These are phyloP conservation scores for Hylyphantes graminicola DNA, from an alignment of 1,140 invertebrate species.

Conservation along the genomic window DNA sequence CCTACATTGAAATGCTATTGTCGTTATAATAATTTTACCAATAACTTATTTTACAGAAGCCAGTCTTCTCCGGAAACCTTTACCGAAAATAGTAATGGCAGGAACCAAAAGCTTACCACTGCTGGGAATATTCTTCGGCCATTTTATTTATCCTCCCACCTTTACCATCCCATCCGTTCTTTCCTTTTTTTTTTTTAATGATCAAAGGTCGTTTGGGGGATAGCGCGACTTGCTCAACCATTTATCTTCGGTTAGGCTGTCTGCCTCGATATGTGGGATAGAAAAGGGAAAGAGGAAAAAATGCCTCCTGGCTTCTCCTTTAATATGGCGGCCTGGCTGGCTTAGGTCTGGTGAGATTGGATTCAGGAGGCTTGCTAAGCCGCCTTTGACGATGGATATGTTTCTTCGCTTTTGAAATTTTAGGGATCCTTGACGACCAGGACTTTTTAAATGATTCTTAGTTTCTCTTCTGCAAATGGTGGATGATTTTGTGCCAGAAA, in stretches of 20 bases:
- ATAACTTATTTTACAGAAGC: not conserved
- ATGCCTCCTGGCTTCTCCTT: slow-evolving; percentile 15
- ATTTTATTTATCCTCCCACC: slow-evolving; percentile 25
- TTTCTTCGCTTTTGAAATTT: slow-evolving; percentile 42
- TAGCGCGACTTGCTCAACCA: slow-evolving; percentile 39
- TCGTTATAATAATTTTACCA: not conserved
- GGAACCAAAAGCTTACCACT: slow-evolving; percentile 14
- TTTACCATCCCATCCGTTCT: not conserved
- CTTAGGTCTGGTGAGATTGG: slow-evolving; percentile 26
- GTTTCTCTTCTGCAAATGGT: too few species aligned
- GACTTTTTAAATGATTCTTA: not conserved
- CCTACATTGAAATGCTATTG: not conserved
- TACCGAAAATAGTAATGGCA: not conserved
- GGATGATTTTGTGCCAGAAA: too few species aligned
- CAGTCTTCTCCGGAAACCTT: slow-evolving; percentile 1
- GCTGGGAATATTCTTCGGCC: slow-evolving; percentile 11
- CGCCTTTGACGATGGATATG: slow-evolving; percentile 14
- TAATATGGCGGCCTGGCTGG: slow-evolving; percentile 1
- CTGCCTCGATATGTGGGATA: slow-evolving; percentile 28
- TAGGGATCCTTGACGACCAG: slow-evolving; percentile 3
- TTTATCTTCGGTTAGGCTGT: slow-evolving; percentile 34
- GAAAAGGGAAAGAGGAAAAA: not conserved
- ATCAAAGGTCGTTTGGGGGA: slow-evolving; percentile 38
- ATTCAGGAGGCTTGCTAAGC: slow-evolving; percentile 4
- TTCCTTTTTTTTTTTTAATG: slow-evolving; percentile 25